These are phyloP conservation scores for Gymnarchus niloticus DNA, from an alignment of 2,113 vertebrate genomes.

Conservation along the genomic window DNA sequence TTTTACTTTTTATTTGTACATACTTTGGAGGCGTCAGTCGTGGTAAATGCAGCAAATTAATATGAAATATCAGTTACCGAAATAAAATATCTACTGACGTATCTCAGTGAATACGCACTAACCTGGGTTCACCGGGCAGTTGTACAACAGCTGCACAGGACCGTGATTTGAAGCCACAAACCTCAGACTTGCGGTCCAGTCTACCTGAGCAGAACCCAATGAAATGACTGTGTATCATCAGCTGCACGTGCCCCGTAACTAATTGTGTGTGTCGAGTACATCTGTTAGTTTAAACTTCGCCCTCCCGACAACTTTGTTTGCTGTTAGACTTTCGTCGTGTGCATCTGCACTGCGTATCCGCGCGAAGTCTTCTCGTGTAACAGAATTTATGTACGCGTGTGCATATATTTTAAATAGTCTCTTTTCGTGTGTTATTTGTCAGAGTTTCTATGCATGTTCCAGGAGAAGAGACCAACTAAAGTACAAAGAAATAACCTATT, in stretches of 20 bases:
- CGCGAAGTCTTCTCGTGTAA: not conserved
- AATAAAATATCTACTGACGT: not conserved
- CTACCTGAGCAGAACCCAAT: not conserved
- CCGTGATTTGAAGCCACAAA: not conserved
- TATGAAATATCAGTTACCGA: not conserved
- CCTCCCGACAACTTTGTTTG: not conserved
- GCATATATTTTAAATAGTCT: not conserved
- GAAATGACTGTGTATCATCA: not conserved
- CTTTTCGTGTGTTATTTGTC: not conserved
- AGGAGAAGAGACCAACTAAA: not conserved
- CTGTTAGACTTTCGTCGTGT: not conserved
- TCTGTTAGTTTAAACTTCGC: not conserved
- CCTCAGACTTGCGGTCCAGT: not conserved
- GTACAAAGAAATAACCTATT: not conserved
- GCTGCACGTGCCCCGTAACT: not conserved
- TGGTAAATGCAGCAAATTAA: constrained; percentile 1
- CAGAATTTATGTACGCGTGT: not conserved
- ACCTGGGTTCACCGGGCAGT: not conserved
- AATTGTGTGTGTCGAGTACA: not conserved
- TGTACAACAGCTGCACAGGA: not conserved
- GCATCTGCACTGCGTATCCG: not conserved
- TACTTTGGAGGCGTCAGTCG: not conserved
- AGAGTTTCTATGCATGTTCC: constrained; percentile 6
- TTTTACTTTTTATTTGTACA: constrained; percentile 3
- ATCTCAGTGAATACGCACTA: not conserved